phyloP scores from a whole-genome alignment of 2,113 vertebrate genomes.

The Otolemur garnettii region DNA sequence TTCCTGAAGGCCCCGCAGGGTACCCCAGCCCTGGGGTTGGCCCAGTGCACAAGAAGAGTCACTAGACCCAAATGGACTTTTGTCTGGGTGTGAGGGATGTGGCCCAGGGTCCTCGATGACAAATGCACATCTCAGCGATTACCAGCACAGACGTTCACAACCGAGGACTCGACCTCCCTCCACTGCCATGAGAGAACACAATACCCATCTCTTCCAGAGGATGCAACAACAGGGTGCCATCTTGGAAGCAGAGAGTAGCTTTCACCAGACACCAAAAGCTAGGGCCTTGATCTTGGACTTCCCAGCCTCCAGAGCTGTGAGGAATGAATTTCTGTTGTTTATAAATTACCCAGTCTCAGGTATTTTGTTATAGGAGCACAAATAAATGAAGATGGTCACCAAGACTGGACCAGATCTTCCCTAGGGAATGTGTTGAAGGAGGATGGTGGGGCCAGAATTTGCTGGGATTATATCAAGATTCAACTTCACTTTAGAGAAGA shows the following conservation, averaged over 20 bases:
- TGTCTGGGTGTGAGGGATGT: background rate
- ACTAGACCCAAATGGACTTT: rapidly evolving
- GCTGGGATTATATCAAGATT: background rate
- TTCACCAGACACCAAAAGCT: background rate
- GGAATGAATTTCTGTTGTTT: background rate
- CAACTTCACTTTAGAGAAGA: background rate
- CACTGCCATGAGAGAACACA: background rate
- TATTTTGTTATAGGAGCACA: background rate
- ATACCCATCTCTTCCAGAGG: background rate
- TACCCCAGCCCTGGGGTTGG: rapidly evolving
- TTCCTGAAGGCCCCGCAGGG: background rate
- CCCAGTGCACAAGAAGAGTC: background rate
- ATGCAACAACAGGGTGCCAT: background rate
- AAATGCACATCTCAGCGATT: rapidly evolving
- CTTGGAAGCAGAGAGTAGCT: background rate
- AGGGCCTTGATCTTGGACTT: background rate
- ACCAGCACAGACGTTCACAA: no score
- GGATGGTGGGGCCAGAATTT: background rate
- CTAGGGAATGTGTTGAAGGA: background rate
- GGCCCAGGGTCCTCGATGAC: background rate
- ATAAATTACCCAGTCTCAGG: background rate
- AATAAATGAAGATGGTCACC: background rate
- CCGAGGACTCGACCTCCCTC: background rate
- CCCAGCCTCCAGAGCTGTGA: background rate
- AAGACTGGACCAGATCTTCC: background rate